Evolutionary conservation across 2,888 invertebrate genomes (phyloP), one percentile per base, ranked within the genome.

Genomic region (Ecliptopera silaceata): DNA sequence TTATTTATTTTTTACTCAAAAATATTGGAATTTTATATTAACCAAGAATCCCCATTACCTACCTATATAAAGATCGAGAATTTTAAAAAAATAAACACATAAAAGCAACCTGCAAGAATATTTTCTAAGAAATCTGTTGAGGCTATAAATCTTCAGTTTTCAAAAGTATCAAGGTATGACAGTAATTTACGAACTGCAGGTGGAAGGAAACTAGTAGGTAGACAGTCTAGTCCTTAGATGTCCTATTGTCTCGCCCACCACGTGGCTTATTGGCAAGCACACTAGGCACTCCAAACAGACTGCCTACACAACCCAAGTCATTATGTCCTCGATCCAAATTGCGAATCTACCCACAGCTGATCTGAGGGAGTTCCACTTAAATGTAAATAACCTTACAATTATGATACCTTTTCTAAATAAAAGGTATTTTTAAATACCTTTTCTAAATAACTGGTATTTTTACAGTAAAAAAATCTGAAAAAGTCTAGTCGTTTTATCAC

Each of bases 181-280:
- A 15, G 6, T 34, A 3, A 15, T 32, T 13, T 15, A 15, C 15
- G 0, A 2, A n/a, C 8, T 26, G 11, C 62, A 64, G 58, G 59
- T 65, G 60, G 48, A 42, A 45, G 56, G 47, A 44, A 36, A 15
- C 12, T 34, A 47, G 18, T 51, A 41, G 26, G 29, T 54, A 13
- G 39, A 46, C 34, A 50, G 39, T 48, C 38, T 43, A n/a, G 50
- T 59, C 59, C 38, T 52, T 52, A 43, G 64, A 63, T 59, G 63
- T 31, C 62, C 72, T 68, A 82, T 83, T 82, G 82, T 76, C 15
- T 72, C 78, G 68, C 81, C 82, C 75, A 79, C 77, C 62, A 56
- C 50, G 63, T 56, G 51, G 50, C 46, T 53, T 47, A 54, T 56
- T 51, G 63, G 59, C n/a, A n/a, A 60, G 54, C 46, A 53, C 59